Evolutionary conservation across 1,140 invertebrate genomes (phyloP), one percentile per base, ranked within the genome.

Genomic region (Drosophila burlai): DNA sequence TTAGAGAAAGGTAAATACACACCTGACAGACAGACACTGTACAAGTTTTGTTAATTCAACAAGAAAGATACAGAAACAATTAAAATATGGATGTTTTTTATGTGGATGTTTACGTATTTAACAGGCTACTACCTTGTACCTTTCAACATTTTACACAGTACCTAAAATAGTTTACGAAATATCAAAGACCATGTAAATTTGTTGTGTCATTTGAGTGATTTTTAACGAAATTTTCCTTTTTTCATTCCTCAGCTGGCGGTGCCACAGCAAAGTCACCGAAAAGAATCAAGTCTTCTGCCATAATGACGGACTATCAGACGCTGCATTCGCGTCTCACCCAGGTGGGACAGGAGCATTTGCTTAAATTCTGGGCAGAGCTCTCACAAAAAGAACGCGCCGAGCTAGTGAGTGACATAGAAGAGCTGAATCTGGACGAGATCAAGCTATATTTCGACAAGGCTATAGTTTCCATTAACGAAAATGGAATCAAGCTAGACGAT

Each of bases 321-420:
- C 75, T 95, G 54, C 80, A 91, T 26, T 74, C 83, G 55, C 87
- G 91, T n/a, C 81, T 95, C 21, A 77, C 80, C 36, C 91, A 93
- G 69, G 93, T 94, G 76, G 93, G 94, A 64, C 98, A 99, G 94
- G 95, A 96, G 60, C 98, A 99, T 93, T 93, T 99, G 65, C 92
- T 99, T 9, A 94, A 96, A 81, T 99, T 97, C 93, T 98, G 96
- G 96, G 94, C 96, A 67, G 94, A 96, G 69, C 89, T 99, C 3
- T 94, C 93, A 24, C 94, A 96, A 8, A 93, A 95, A 50, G 95
- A 98, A 82, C 95, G 94, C 69, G 82, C 94, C 40, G 82, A 93
- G 29, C 93, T 97, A 42, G 81, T 93, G 3, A 82, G 93, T 15
- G 96, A 97, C 84, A 94, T 97, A 34, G 79, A 92, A 4, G 94